Percentiles rank a stretch among this genome's conserved stretches.
phyloP scores from a whole-genome alignment of 2,113 vertebrate genomes.

The Corythornis madagascariensis region DNA sequence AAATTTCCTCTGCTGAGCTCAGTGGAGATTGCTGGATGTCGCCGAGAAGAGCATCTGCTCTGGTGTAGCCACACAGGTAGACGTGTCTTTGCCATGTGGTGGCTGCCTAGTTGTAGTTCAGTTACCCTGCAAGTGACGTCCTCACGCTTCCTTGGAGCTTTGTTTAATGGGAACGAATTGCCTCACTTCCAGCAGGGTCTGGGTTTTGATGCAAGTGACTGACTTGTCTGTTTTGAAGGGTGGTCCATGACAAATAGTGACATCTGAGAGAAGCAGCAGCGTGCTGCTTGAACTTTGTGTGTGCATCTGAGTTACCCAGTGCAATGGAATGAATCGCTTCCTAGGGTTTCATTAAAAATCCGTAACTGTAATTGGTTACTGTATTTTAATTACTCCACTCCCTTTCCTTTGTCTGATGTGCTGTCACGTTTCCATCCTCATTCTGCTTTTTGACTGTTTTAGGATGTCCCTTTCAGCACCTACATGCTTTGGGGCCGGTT shows the following conservation, averaged over 20 bases:
- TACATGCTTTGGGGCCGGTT: neutral
- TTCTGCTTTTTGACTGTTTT: slow-evolving; percentile 41
- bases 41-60: neutral
- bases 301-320: neutral
- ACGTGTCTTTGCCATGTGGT: neutral
- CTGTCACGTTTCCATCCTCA: slow-evolving; percentile 22
- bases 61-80: neutral
- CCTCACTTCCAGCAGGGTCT: neutral
- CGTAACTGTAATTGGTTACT: neutral
- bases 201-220: neutral
- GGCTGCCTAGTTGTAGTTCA: neutral
- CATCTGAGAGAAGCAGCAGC: neutral
- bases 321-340: neutral
- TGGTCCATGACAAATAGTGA: neutral
- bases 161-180: neutral
- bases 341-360: neutral
- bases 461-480: slow-evolving; percentile 39
- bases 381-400: neutral
- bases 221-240: neutral
- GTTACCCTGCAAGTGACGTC: neutral
- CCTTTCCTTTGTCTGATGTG: neutral
- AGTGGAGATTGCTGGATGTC: neutral
- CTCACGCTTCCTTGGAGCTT: neutral
- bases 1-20: neutral
- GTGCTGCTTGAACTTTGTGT: neutral